Conservation (phyloP, 2,888 invertebrate species). For the Microctonus aethiopoides region DNA sequence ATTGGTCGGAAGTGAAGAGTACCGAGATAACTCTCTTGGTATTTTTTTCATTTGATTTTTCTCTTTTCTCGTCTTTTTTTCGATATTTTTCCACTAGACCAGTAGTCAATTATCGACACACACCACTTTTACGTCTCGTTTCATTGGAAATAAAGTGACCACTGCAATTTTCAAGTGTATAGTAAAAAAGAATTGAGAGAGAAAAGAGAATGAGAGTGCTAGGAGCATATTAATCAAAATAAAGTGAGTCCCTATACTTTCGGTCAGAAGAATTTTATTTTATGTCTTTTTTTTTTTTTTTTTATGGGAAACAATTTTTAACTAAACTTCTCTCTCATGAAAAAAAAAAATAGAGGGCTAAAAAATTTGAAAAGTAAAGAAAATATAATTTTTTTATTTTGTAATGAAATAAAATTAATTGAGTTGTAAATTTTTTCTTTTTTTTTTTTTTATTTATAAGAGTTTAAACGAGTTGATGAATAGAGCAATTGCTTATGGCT, state of each 20-base stretch:
- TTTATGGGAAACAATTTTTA: too few relatives aligned
- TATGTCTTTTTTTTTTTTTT: not conserved
- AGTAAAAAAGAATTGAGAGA: not conserved
- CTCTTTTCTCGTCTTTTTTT: not conserved
- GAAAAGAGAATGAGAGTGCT: not conserved
- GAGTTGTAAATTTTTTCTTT: not conserved
- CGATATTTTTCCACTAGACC: constrained; percentile 15
- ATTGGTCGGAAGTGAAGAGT: not conserved
- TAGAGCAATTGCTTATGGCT: too few relatives aligned
- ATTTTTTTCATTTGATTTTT: not conserved
- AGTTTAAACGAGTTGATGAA: not conserved
- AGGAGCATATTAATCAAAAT: constrained; percentile 8
- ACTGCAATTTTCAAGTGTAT: too few relatives aligned
- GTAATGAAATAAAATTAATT: not conserved
- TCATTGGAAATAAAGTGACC: constrained; percentile 10
- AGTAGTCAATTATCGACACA: constrained; percentile 13
- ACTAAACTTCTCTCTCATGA: too few relatives aligned
- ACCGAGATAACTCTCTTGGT: not conserved
- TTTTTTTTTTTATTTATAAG: constrained; percentile 8
- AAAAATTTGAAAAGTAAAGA: too few relatives aligned
- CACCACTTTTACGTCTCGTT: constrained; percentile 16
- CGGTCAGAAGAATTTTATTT: not conserved
- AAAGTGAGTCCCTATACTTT: not conserved
- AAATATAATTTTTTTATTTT: constrained; percentile 1
- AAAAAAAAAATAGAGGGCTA: too few relatives aligned